Evolutionary conservation across 2,113 vertebrate species (phyloP).

Genomic region (Myotis brandtii): DNA sequence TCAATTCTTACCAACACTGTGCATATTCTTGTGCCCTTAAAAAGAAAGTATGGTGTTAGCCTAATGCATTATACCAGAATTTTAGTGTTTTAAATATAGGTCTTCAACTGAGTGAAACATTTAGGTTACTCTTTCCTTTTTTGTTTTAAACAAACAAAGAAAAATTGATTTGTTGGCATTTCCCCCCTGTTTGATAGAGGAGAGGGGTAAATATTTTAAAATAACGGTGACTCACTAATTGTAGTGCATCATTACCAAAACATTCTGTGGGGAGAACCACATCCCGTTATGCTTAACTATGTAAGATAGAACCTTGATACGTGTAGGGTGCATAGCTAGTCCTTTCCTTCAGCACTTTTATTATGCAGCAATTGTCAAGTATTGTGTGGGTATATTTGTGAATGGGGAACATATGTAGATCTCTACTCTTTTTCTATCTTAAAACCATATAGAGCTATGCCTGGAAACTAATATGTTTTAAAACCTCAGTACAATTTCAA

Average conservation of each 20-base stretch:
- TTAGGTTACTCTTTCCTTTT: neutral
- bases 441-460: neutral
- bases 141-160: neutral
- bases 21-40: neutral
- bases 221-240: neutral
- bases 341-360: neutral
- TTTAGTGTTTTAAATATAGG: slow-evolving; percentile 31
- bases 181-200: neutral
- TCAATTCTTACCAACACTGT: neutral
- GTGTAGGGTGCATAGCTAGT: neutral
- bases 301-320: neutral
- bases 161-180: neutral
- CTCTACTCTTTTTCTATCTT: neutral
- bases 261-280: neutral
- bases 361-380: neutral
- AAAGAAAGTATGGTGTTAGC: neutral
- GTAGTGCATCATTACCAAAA: neutral
- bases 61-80: neutral
- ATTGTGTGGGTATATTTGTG: neutral
- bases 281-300: neutral
- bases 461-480: slow-evolving; percentile 22
- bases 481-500: neutral
- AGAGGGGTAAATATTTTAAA: neutral
- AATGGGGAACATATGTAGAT: neutral
- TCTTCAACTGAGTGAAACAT: neutral